Percentiles rank a stretch among this genome's conserved stretches.
Evolutionary conservation across 2,888 invertebrate species (phyloP).

Genomic region (Scaptomyza cyrtandrae): DNA sequence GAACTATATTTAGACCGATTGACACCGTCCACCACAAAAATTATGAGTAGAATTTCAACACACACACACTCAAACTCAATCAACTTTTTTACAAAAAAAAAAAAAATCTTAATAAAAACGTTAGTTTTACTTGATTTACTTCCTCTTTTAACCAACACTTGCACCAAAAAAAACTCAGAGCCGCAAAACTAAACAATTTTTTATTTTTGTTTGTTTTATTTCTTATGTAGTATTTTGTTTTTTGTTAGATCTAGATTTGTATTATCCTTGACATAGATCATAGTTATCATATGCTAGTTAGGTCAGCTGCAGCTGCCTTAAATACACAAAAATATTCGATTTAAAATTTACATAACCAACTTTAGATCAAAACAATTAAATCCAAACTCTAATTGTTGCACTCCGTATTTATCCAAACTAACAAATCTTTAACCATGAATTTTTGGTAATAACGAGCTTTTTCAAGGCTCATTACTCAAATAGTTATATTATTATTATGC

Average conservation of each 20-base stretch:
- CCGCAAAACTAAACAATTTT: conserved; percentile 41
- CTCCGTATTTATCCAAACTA: conserved; percentile 39
- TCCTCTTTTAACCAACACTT: conserved; percentile 44
- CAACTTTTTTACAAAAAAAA: conserved; percentile 23
- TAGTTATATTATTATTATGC: conserved; percentile 30
- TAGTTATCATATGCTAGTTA: conserved; percentile 1
- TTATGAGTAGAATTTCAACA: conserved; percentile 62
- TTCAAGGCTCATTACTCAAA: conserved; percentile 59
- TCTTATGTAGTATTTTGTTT: conserved; percentile 24
- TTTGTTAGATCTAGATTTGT: conserved; percentile 13
- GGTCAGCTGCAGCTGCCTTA: not conserved
- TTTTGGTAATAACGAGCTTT: conserved; percentile 9
- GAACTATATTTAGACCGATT: conserved; percentile 68
- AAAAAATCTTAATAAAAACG: conserved; percentile 35
- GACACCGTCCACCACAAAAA: conserved; percentile 58
- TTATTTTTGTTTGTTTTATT: conserved; percentile 7
- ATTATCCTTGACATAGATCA: conserved; percentile 11
- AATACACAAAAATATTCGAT: not conserved
- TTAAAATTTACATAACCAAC: conserved; percentile 3
- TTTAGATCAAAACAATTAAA: conserved; percentile 10
- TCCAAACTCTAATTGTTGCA: conserved; percentile 12
- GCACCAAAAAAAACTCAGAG: conserved; percentile 45
- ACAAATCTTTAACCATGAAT: conserved; percentile 10
- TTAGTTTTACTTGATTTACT: conserved; percentile 63
- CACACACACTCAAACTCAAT: not conserved